A percentile compares a stretch with the other conserved stretches of the same genome.
Evolutionary conservation across 1,140 invertebrate species (phyloP).

Genomic region (Heterodera carotae): DNA sequence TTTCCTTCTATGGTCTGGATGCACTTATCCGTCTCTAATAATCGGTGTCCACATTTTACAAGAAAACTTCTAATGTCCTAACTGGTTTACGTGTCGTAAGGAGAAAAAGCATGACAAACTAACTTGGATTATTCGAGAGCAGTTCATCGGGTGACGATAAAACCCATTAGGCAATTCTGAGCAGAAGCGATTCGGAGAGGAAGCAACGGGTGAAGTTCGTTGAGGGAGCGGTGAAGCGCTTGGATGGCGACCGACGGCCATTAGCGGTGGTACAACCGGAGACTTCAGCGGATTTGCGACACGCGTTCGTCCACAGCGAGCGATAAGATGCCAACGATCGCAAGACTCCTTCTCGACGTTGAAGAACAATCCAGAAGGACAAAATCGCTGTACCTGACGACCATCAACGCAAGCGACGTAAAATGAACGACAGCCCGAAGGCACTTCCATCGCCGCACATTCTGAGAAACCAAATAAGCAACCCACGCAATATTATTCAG

Average conservation of each 20-base stretch:
- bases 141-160: constrained; percentile 8
- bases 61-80: no score
- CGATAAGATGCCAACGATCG: background rate
- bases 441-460: no score
- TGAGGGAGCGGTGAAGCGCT: no score
- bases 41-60: no score
- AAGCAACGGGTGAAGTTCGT: background rate
- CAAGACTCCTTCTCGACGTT: background rate
- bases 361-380: constrained; percentile 14
- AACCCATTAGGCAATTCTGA: constrained; percentile 22
- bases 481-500: no score
- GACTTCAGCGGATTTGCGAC: background rate
- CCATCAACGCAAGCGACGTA: background rate
- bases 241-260: background rate
- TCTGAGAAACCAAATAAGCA: no score
- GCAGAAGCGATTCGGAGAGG: constrained; percentile 5
- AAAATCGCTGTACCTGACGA: background rate
- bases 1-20: no score
- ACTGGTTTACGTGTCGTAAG: no score
- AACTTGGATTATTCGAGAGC: constrained; percentile 23
- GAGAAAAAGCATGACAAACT: no score
- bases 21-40: no score
- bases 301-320: background rate
- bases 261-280: background rate
- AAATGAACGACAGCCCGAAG: constrained; percentile 11